Evolutionary conservation across 2,113 vertebrate genomes (phyloP).

Genomic region (Gnathonemus echidnorhynchus): DNA sequence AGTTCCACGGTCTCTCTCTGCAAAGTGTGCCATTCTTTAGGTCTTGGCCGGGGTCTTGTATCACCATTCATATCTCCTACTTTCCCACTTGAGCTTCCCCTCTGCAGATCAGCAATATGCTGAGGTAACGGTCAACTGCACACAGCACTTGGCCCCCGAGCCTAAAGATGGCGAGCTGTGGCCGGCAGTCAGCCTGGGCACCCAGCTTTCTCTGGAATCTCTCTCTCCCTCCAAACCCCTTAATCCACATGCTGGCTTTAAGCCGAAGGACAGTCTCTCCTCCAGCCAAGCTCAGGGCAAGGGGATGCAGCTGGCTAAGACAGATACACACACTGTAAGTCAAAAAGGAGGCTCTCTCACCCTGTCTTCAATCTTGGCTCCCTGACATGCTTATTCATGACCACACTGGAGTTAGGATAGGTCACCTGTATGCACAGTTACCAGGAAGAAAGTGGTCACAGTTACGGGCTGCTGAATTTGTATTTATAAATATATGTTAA

Average conservation of each 20-base stretch:
- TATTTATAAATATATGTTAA: not conserved
- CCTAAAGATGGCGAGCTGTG: not conserved
- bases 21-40: not conserved
- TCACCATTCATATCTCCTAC: not conserved
- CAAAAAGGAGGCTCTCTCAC: not conserved
- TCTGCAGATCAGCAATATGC: not conserved
- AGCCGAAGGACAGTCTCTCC: not conserved
- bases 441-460: not conserved
- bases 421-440: not conserved
- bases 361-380: not conserved
- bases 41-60: not conserved
- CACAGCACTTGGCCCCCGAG: not conserved
- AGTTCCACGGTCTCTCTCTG: not conserved
- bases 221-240: constrained; percentile 2
- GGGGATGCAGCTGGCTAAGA: not conserved
- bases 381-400: not conserved
- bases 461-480: not conserved
- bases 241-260: not conserved
- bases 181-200: not conserved
- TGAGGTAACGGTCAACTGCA: not conserved
- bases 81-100: not conserved
- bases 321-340: not conserved
- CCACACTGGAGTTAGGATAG: not conserved
- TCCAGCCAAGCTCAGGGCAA: not conserved
- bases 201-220: not conserved